Conservation (phyloP, 2,797 vertebrate genomes). For the Tamandua tetradactyla region DNA sequence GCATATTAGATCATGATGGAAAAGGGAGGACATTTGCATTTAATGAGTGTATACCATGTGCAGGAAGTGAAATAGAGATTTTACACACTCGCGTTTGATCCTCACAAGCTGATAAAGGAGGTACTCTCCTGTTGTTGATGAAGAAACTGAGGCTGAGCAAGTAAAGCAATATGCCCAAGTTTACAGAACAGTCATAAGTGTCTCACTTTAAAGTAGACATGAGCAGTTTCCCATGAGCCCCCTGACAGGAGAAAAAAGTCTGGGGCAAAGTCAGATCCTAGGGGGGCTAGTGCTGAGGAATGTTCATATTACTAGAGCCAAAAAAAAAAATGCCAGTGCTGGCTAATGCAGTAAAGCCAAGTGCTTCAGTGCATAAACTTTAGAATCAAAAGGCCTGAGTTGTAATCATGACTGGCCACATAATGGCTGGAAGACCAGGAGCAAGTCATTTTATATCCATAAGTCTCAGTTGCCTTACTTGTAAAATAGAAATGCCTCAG, state of each 20-base stretch:
- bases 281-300: not conserved
- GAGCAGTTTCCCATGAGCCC: not conserved
- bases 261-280: not conserved
- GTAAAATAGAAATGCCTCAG: not conserved
- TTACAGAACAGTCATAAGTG: not conserved
- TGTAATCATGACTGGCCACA: not conserved
- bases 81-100: not conserved
- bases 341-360: not conserved
- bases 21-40: not conserved
- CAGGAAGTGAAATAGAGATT: fast-evolving
- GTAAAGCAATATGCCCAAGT: not conserved
- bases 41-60: fast-evolving
- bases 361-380: not conserved
- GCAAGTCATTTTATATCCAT: not conserved
- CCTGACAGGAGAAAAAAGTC: not conserved
- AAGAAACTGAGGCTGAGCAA: not conserved
- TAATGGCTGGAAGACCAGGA: not conserved
- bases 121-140: not conserved
- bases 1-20: not conserved
- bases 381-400: no score
- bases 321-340: not conserved
- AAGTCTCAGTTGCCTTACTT: not conserved
- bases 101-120: not conserved
- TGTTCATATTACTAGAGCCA: not conserved
- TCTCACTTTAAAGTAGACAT: not conserved